phyloP scores from a whole-genome alignment of 2,113 vertebrate species.

The Malurus elegans region DNA sequence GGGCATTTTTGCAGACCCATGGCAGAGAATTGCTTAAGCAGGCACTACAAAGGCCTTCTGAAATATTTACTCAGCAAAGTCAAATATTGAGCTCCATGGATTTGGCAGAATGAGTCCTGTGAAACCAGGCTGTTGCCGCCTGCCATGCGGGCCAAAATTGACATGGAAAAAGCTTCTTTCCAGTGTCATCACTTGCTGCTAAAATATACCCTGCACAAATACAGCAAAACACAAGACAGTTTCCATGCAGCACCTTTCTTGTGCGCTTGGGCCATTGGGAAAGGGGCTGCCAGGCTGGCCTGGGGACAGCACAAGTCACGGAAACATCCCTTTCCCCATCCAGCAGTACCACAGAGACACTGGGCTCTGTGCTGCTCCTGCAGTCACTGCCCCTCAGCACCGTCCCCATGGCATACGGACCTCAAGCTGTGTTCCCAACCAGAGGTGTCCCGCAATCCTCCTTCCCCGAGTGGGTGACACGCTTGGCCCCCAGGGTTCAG shows the following conservation, averaged over 20 bases:
- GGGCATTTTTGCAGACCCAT: neutral
- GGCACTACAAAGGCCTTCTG: neutral
- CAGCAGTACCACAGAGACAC: neutral
- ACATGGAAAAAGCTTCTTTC: neutral
- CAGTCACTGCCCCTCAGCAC: neutral
- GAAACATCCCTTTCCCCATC: neutral
- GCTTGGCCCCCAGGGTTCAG: neutral
- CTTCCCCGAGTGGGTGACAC: neutral
- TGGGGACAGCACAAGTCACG: neutral
- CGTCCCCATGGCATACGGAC: rapidly evolving
- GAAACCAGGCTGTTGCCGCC: neutral
- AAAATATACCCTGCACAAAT: neutral
- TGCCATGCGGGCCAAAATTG: neutral
- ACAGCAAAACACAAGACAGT: neutral
- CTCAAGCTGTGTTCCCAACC: neutral
- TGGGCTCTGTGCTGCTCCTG: neutral
- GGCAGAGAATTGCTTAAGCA: neutral
- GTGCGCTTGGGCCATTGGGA: neutral
- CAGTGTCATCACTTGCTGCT: neutral
- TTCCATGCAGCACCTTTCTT: neutral
- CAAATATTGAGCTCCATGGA: neutral
- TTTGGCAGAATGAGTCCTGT: neutral
- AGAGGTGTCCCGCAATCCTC: neutral
- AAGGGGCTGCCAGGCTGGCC: neutral
- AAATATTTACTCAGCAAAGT: slow-evolving; percentile 20